phyloP scores from a whole-genome alignment of 1,140 invertebrate genomes.

The Asobara japonica region DNA sequence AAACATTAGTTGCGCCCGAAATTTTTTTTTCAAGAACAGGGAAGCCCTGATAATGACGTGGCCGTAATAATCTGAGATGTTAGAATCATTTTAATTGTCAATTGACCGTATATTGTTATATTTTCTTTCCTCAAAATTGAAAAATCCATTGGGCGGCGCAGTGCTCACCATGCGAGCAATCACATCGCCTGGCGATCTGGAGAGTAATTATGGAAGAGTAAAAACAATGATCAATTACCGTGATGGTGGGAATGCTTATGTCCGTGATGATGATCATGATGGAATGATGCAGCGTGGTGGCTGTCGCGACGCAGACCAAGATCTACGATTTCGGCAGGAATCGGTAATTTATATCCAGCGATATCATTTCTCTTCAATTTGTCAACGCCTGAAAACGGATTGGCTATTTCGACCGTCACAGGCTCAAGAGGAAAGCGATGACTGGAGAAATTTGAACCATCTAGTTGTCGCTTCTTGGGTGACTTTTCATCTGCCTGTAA shows the following conservation, averaged over 20 bases:
- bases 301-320: conserved; percentile 25
- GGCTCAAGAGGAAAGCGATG: not conserved
- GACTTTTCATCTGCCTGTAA: not conserved
- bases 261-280: conserved; percentile 36
- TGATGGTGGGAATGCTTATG: not conserved
- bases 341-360: not conserved
- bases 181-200: too few species aligned
- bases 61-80: too few species aligned
- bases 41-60: too few species aligned
- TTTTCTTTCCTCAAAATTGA: too few species aligned
- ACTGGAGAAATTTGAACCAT: not conserved
- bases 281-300: conserved; percentile 28
- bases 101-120: too few species aligned
- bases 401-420: not conserved
- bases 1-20: too few species aligned
- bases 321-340: not conserved
- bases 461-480: conserved; percentile 10
- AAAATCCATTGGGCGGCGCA: too few species aligned
- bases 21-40: too few species aligned
- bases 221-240: too few species aligned
- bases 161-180: too few species aligned
- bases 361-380: conserved; percentile 15
- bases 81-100: too few species aligned
- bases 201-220: too few species aligned
- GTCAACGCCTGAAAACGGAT: not conserved